Evolutionary conservation across 2,113 vertebrate genomes (phyloP).

Genomic region (Engraulis encrasicolus): DNA sequence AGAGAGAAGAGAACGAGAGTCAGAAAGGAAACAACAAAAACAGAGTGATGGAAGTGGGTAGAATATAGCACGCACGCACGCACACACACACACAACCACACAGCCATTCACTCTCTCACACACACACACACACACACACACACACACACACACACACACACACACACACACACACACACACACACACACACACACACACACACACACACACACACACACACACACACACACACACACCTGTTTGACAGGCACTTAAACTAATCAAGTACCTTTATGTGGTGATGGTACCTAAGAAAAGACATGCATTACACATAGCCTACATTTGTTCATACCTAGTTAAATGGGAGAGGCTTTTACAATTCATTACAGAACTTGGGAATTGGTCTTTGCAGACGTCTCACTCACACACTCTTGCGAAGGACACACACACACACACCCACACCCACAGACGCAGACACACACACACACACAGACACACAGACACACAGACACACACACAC

Average conservation of each 20-base stretch:
- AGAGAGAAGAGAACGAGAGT: too few species aligned
- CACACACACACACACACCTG: too few species aligned
- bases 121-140: background rate
- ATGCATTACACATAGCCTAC: too few species aligned
- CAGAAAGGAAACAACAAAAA: background rate
- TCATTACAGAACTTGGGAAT: too few species aligned
- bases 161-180: background rate
- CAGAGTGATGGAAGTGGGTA: background rate
- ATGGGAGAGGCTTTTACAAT: too few species aligned
- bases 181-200: slow-evolving; percentile 8
- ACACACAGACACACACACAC: slow-evolving; percentile 23
- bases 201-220: background rate
- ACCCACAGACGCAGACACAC: background rate
- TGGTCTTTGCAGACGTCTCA: too few species aligned
- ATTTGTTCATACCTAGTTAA: too few species aligned
- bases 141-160: background rate
- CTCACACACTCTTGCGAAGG: background rate
- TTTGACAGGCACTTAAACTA: too few species aligned
- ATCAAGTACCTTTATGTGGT: too few species aligned
- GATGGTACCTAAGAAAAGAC: too few species aligned
- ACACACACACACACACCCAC: slow-evolving; percentile 7
- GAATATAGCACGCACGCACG: background rate
- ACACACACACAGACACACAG: background rate
- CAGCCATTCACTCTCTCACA: background rate
- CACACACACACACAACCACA: background rate